Base-by-base conservation (phyloP, 2,888 invertebrate species). In the Hyposoter didymator region DNA sequence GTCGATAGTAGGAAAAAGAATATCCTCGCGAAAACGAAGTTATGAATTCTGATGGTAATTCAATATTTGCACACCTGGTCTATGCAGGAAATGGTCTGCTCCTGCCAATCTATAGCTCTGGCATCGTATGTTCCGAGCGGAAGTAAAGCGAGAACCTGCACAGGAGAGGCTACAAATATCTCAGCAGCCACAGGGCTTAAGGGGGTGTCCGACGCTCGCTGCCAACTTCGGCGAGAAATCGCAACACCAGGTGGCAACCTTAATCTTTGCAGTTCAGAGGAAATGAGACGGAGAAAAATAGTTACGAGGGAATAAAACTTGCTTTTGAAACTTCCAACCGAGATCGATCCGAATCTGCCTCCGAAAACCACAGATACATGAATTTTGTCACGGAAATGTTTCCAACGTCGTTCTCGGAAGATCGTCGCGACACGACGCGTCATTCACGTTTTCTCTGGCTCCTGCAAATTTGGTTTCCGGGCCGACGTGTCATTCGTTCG, bases 161-260 rank as follows among this genome's bases (percentile, higher is more conserved):
- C 35, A 70, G 19, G 32, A 22, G 28, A 32, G 32, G n/a, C 19
- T 67, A 67, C 39, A 67, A 52, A 64, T 59, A 55, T 43, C 35
- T 62, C 14, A 39, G 17, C 43, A 32, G 78, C 55, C 67, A 32
- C 4, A 35, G 55, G 69, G 62, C 47, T 76, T 79, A 52, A 78
- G 79, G 39, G 76, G 39, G 76, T 43, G 43, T 62, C 49, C 49
- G 66, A 47, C 55, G 43, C 45, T 69, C 43, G 69, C 75, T 52
- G n/a, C 14, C 47, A 83, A 78, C 85, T 39, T 84, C 86, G 86
- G 86, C 87, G 88, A 88, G 82, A 86, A 87, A 86, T 86, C 66
- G 82, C 43, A 47, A 39, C 55, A 82, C 70, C 84, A 88, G 86
- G 78, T 86, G 86, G 74, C 74, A 59, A 78, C 72, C 87, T 87